phyloP scores from a whole-genome alignment of 2,888 invertebrate species.

The Teleiodes luculella region DNA sequence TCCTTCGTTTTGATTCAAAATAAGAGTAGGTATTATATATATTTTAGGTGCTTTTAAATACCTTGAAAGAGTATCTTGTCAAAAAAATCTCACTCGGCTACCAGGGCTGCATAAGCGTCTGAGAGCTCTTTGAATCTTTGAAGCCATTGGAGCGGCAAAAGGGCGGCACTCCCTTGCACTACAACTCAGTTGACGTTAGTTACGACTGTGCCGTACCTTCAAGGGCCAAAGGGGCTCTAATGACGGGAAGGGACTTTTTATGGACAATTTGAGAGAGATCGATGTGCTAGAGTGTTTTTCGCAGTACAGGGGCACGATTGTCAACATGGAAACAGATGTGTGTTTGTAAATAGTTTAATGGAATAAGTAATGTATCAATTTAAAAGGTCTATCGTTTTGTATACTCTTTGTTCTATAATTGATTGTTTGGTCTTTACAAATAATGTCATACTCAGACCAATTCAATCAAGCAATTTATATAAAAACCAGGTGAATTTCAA shows the following conservation, averaged over 20 bases:
- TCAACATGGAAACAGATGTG: constrained; percentile 1
- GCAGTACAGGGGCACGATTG: neutral
- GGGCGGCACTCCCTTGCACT: constrained; percentile 26
- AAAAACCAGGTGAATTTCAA: neutral
- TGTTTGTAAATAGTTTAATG: neutral
- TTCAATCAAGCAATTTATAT: neutral
- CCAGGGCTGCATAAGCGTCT: constrained; percentile 34
- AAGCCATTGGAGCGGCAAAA: constrained; percentile 11
- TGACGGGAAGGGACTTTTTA: constrained; percentile 37
- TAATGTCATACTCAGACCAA: neutral
- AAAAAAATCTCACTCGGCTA: constrained; percentile 24
- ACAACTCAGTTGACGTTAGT: constrained; percentile 53
- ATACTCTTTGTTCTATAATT: too few species aligned
- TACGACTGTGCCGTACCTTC: constrained; percentile 39
- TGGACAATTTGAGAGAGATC: constrained; percentile 46
- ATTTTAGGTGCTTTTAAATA: too few species aligned
- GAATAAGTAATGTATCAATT: neutral
- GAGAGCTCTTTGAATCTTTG: constrained; percentile 20
- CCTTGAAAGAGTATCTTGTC: too few species aligned
- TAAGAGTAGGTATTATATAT: too few species aligned
- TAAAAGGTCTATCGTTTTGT: too few species aligned
- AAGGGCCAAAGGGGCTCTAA: constrained; percentile 40
- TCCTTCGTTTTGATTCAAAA: too few species aligned
- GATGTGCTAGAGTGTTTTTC: constrained; percentile 13
- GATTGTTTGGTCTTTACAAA: too few species aligned